phyloP scores from a whole-genome alignment of 2,113 vertebrate genomes.

The Melanostigma gelatinosum region DNA sequence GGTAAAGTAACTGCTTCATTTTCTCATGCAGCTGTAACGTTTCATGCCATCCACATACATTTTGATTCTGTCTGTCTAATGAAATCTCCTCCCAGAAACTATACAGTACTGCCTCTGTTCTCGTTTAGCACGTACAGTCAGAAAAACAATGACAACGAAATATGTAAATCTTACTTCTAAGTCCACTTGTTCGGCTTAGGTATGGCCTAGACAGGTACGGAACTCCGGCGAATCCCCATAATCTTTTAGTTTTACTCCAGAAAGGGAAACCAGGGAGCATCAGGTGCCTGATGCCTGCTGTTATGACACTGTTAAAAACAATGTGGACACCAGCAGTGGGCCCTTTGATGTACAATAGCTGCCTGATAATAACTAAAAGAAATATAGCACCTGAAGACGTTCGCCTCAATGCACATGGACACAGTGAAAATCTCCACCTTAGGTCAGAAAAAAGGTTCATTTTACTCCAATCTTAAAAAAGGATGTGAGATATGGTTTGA shows the following conservation, averaged over 20 bases:
- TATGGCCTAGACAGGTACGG: not conserved
- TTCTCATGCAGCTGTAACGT: constrained; percentile 2
- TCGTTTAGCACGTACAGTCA: not conserved
- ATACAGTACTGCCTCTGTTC: not conserved
- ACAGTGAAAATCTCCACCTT: not conserved
- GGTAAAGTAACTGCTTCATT: constrained; percentile 1
- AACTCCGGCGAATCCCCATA: not conserved
- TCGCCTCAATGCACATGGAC: not conserved
- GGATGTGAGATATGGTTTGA: not conserved
- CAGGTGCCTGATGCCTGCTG: not conserved
- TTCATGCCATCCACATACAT: constrained; percentile 8
- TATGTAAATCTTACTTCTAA: not conserved
- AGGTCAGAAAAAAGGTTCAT: not conserved
- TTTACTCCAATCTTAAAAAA: not conserved
- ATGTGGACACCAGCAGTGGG: not conserved
- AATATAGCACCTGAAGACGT: not conserved
- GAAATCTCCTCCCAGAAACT: not conserved
- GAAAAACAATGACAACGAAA: not conserved
- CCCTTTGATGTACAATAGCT: not conserved
- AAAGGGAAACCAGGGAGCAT: not conserved
- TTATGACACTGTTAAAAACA: not conserved
- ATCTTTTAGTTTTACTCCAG: not conserved
- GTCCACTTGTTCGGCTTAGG: not conserved
- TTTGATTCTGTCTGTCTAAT: not conserved
- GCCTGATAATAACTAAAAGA: not conserved